These are phyloP conservation scores for Resseliella maxima DNA, from an alignment of 2,888 invertebrate genomes.

Conservation along the genomic window DNA sequence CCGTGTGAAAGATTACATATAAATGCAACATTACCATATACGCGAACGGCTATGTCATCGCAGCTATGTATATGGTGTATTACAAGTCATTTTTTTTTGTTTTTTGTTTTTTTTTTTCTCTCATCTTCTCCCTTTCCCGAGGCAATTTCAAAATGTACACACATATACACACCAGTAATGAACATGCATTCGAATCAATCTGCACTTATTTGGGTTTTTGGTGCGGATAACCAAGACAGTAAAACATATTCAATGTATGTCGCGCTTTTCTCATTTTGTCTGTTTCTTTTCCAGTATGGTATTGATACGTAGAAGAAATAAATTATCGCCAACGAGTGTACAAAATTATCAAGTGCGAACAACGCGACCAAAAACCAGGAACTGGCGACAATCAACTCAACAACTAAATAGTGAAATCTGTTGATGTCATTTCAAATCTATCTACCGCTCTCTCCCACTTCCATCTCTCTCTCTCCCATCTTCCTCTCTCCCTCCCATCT, in stretches of 20 bases:
- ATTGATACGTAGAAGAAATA: background rate
- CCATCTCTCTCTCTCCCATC: too few species aligned
- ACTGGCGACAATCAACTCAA: background rate
- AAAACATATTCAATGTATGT: background rate
- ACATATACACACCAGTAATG: background rate
- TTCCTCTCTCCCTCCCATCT: too few species aligned
- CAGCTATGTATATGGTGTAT: background rate
- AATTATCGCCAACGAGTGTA: background rate
- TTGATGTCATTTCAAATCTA: too few species aligned
- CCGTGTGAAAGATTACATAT: slow-evolving; percentile 56
- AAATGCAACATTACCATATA: background rate
- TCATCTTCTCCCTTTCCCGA: too few species aligned
- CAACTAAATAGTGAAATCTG: background rate
- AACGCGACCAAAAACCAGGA: background rate
- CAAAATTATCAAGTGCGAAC: slow-evolving; percentile 55
- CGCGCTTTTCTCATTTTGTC: too few species aligned
- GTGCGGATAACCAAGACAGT: background rate
- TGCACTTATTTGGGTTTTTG: slow-evolving; percentile 12
- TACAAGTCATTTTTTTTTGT: slow-evolving; percentile 33
- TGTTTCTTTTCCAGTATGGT: too few species aligned
- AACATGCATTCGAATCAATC: slow-evolving; percentile 9
- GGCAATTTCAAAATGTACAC: background rate
- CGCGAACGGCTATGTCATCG: background rate
- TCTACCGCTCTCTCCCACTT: too few species aligned
- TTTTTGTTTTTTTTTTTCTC: too few species aligned